Evolutionary conservation across 2,888 invertebrate species (phyloP), one percentile per base, ranked within the genome.

Genomic region (Spodoptera littoralis): DNA sequence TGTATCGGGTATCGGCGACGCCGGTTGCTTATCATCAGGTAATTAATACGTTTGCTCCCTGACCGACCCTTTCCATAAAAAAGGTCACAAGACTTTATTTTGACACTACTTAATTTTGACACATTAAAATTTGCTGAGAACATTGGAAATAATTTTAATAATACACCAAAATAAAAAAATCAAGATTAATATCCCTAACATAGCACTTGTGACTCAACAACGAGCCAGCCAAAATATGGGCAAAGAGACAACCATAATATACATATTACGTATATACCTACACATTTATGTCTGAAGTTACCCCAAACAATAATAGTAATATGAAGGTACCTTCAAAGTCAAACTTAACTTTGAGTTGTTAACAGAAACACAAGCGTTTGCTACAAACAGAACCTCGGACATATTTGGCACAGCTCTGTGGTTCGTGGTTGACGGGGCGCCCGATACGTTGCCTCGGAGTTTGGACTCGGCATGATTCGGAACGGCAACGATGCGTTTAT

Each of bases 271-370:
- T 18, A 18, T 18, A 18, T 18, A 18, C 18, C 18, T 18, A 18
- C 18, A 18, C 18, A 18, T n/a, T n/a, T 18, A 18, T 18, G 18
- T 18, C 18, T n/a, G 42, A 45, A 41, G 45, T 55, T 41, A 66
- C 18, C 18, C 11, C n/a, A 67, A 49, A 52, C 36, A 53, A 46
- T 51, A 36, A 60, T 13, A 18, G 44, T 49, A 51, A 77, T 60
- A 68, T 77, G 44, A 52, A 76, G 62, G 50, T 44, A 55, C 51
- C 24, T 43, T 63, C 42, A 47, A 75, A 55, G 46, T 53, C 41
- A 47, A 77, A 73, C 52, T 68, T 77, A 77, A 73, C 52, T 68
- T 77, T 59, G 48, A 73, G 77, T 74, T 61, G 36, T 13, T 48
- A 53, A 73, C 55, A 51, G 8, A 73, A 68, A 68, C 47, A 57